Conservation (phyloP, 2,888 invertebrate species). For the Thalpophila matura region DNA sequence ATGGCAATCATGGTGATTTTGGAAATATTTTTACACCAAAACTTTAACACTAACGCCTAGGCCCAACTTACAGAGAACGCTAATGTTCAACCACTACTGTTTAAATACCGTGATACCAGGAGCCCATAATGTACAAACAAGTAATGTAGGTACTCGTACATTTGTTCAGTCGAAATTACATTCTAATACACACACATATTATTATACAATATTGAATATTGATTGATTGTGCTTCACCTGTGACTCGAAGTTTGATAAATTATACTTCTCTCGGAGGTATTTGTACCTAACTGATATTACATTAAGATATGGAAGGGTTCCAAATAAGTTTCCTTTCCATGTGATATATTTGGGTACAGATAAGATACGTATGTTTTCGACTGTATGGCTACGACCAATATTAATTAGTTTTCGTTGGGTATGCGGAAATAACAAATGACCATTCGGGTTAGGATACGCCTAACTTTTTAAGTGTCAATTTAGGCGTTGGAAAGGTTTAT, state of each 20-base stretch:
- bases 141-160: conserved; percentile 20
- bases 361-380: conserved; percentile 22
- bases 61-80: too few species aligned
- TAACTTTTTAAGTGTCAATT: conserved; percentile 20
- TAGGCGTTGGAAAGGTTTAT: too few species aligned
- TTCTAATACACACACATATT: conserved; percentile 18
- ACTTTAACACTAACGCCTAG: too few species aligned
- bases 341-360: conserved; percentile 19
- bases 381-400: conserved; percentile 3
- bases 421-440: background rate
- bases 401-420: background rate
- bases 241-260: conserved; percentile 38
- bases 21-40: background rate
- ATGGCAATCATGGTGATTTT: too few species aligned
- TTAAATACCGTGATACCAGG: conserved; percentile 29
- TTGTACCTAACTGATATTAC: conserved; percentile 5
- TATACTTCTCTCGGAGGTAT: conserved; percentile 1
- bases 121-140: conserved; percentile 25
- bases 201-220: too few species aligned
- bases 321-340: conserved; percentile 40
- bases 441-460: background rate
- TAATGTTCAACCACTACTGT: conserved; percentile 5
- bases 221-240: conserved; percentile 47
- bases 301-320: conserved; percentile 17
- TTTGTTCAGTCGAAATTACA: conserved; percentile 32